Percentiles rank a stretch among this genome's conserved stretches.
Conservation (phyloP, 2,113 vertebrate genomes). For the Hymenochirus boettgeri region DNA sequence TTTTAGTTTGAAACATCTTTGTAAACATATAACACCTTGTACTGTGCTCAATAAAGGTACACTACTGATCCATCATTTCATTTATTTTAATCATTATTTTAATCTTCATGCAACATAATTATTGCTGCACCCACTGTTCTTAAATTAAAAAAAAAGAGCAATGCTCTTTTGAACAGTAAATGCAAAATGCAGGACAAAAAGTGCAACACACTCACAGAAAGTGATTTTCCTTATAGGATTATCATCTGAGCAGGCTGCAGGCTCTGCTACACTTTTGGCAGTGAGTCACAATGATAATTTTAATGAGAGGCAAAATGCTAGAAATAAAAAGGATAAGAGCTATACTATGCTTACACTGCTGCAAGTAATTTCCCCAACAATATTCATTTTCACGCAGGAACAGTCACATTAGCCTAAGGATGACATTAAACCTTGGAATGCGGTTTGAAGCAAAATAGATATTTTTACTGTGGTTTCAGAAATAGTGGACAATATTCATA, state of each 20-base stretch:
- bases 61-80: too few relatives aligned
- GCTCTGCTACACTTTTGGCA: slow-evolving; percentile 48
- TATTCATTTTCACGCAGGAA: slow-evolving; percentile 42
- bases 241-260: slow-evolving; percentile 51
- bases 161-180: too few relatives aligned
- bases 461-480: too few relatives aligned
- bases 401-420: slow-evolving; percentile 38
- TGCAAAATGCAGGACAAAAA: too few relatives aligned
- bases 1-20: too few relatives aligned
- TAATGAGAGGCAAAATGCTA: slow-evolving; percentile 44
- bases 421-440: slow-evolving; percentile 37
- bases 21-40: too few relatives aligned
- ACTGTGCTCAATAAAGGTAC: too few relatives aligned
- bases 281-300: slow-evolving; percentile 48
- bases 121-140: too few relatives aligned
- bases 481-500: too few relatives aligned
- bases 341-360: slow-evolving; percentile 36
- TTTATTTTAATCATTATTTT: too few relatives aligned
- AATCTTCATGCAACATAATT: too few relatives aligned
- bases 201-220: neutral
- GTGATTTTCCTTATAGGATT: slow-evolving; percentile 22
- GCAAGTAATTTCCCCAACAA: slow-evolving; percentile 31
- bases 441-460: slow-evolving; percentile 11
- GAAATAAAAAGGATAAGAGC: slow-evolving; percentile 40
- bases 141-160: too few relatives aligned